Evolutionary conservation across 2,797 vertebrate genomes (phyloP).

Genomic region (Myotis planiceps): DNA sequence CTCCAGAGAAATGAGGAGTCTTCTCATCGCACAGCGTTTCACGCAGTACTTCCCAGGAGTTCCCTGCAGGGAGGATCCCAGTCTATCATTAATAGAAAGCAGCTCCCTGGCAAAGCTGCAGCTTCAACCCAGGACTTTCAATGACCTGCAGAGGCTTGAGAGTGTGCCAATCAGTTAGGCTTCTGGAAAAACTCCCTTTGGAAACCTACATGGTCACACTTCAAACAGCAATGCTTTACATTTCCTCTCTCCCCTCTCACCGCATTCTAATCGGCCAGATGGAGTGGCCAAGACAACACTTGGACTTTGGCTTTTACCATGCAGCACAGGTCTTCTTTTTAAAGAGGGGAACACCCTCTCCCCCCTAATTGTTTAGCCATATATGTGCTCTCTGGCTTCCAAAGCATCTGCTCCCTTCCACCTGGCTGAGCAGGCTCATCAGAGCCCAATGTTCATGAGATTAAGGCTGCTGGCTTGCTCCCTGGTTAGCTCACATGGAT

Average conservation of each 20-base stretch:
- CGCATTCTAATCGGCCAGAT: not conserved
- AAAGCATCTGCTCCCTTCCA: not conserved
- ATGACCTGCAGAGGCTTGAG: constrained; percentile 68
- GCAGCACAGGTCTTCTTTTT: not conserved
- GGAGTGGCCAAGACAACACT: not conserved
- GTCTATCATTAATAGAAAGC: not conserved
- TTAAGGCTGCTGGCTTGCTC: not conserved
- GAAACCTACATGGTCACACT: constrained; percentile 38
- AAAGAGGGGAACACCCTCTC: not conserved
- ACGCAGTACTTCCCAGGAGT: not conserved
- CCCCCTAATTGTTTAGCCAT: not conserved
- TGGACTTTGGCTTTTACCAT: not conserved
- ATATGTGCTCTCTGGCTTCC: no score
- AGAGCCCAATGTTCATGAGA: not conserved
- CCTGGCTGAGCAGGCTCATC: not conserved
- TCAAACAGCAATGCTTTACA: constrained; percentile 43
- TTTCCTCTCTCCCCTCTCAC: not conserved
- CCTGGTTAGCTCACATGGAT: not conserved
- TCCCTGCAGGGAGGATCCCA: not conserved
- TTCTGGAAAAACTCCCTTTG: constrained; percentile 65
- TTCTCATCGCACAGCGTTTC: not conserved
- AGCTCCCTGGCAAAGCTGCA: not conserved
- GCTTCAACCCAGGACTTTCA: not conserved
- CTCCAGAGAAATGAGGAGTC: not conserved
- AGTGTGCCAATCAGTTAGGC: constrained; percentile 65